Percentiles rank a stretch among this genome's conserved stretches.
phyloP scores from a whole-genome alignment of 2,888 invertebrate species.

The Sepioteuthis lessoniana region DNA sequence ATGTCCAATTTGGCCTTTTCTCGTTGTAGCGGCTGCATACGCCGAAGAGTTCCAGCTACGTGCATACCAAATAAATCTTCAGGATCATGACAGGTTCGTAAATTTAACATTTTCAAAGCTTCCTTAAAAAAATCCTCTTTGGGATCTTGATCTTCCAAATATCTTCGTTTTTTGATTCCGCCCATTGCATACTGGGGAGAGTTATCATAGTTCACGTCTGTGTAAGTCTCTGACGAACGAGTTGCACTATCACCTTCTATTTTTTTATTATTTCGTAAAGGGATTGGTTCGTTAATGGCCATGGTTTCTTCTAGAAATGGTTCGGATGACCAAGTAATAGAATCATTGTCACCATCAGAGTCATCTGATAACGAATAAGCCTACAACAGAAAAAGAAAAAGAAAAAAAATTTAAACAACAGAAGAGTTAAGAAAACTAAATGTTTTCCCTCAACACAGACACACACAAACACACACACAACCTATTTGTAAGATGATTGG shows the following conservation, averaged over 20 bases:
- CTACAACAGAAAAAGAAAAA: background rate
- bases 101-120: conserved; percentile 37
- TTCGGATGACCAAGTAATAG: conserved; percentile 34
- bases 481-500: too few relatives aligned
- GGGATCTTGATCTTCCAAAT: conserved; percentile 15
- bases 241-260: background rate
- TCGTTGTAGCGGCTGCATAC: conserved; percentile 39
- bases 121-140: conserved; percentile 40
- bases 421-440: background rate
- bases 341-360: conserved; percentile 41
- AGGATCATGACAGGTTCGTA: background rate
- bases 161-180: background rate
- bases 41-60: conserved; percentile 37
- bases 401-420: background rate
- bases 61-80: conserved; percentile 44
- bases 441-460: too few relatives aligned
- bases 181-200: background rate
- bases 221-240: background rate
- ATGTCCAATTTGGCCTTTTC: conserved; percentile 42
- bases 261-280: conserved; percentile 3
- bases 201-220: background rate
- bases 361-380: conserved; percentile 43
- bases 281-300: background rate
- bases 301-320: background rate
- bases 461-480: background rate